phyloP scores from a whole-genome alignment of 2,888 invertebrate genomes.

The Sicus ferrugineus region DNA sequence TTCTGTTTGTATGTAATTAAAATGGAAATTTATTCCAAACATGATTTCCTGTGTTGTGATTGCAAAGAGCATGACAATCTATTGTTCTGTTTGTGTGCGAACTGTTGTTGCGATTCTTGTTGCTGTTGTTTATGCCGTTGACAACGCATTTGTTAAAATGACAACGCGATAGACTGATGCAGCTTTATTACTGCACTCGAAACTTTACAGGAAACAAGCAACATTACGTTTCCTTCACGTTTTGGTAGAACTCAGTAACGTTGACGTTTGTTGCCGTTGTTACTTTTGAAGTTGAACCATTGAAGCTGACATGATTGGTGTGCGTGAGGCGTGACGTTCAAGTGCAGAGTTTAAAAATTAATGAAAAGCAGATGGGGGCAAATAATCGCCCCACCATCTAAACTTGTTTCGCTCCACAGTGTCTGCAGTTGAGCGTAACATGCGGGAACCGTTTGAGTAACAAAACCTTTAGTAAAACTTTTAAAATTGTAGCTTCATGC shows the following conservation, averaged over 20 bases:
- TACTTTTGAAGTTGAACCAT: background rate
- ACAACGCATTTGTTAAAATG: constrained; percentile 13
- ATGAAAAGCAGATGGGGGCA: too few species aligned
- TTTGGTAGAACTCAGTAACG: background rate
- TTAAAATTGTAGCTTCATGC: too few species aligned
- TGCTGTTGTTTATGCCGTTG: constrained; percentile 14
- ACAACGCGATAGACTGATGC: background rate
- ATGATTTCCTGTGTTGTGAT: background rate
- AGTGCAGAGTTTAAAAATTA: background rate
- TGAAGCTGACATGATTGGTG: background rate
- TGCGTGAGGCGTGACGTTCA: background rate
- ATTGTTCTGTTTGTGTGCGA: background rate
- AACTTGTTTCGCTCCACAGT: too few species aligned
- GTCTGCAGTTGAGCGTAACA: too few species aligned
- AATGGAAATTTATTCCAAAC: constrained; percentile 30
- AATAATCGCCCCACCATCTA: too few species aligned
- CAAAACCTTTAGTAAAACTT: too few species aligned
- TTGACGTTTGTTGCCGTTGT: background rate
- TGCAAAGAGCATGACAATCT: background rate
- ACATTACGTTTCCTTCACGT: background rate
- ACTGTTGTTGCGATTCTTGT: background rate
- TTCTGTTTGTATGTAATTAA: constrained; percentile 17
- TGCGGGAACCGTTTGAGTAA: too few species aligned
- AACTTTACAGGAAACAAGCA: constrained; percentile 18
- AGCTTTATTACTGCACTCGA: background rate